phyloP scores from a whole-genome alignment of 2,113 vertebrate species.

The Dicrurus megarhynchus region DNA sequence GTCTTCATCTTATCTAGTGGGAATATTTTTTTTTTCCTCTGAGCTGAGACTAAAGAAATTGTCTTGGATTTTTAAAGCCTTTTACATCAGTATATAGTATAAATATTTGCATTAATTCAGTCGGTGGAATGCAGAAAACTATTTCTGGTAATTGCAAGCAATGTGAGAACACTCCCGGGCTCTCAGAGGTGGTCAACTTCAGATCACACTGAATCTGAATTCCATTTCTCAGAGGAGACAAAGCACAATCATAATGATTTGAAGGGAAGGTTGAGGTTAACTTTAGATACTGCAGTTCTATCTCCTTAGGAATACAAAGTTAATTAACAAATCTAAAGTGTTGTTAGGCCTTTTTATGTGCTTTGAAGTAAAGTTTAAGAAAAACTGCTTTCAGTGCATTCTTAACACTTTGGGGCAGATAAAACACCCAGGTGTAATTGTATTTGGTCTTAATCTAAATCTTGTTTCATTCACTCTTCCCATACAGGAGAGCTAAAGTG shows the following conservation, averaged over 20 bases:
- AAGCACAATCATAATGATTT: fast-evolving
- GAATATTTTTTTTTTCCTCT: fast-evolving
- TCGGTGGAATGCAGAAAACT: not conserved
- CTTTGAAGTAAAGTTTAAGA: not conserved
- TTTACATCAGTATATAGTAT: not conserved
- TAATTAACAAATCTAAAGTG: not conserved
- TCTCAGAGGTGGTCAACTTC: not conserved
- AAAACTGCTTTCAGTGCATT: not conserved
- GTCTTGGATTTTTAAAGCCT: not conserved
- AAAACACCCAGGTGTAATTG: not conserved
- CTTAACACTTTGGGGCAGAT: not conserved
- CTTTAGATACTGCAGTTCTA: not conserved
- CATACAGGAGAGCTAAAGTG: constrained; percentile 91
- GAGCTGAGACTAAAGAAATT: not conserved
- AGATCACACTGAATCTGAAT: not conserved
- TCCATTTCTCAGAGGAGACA: not conserved
- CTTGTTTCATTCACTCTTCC: constrained; percentile 20
- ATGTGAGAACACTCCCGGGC: not conserved
- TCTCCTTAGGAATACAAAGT: not conserved
- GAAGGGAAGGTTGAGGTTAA: not conserved
- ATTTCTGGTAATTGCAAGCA: not conserved
- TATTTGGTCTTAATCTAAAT: not conserved
- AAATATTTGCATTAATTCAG: not conserved
- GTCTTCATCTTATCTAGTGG: not conserved
- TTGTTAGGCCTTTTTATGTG: not conserved